Conservation (phyloP, 2,888 invertebrate species). For the Micoletzkya japonica region DNA sequence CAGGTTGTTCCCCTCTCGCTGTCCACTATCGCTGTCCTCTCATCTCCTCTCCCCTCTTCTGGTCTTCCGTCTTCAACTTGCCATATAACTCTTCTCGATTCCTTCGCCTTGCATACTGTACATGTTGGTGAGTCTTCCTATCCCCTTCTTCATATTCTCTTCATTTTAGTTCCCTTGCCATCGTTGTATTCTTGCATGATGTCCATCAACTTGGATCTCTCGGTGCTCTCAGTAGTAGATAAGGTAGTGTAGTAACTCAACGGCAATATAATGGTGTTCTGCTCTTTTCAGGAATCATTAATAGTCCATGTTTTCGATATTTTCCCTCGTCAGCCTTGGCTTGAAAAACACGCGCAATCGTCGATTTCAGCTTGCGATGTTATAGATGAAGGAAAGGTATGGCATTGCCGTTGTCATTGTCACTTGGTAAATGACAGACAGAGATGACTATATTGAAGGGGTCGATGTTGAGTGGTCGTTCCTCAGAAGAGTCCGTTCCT, state of each 20-base stretch:
- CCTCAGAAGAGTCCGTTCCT: no score
- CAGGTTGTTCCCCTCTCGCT: no score
- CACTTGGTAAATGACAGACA: no score
- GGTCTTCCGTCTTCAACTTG: no score
- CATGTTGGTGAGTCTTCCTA: background rate
- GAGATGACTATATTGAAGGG: no score
- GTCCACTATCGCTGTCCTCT: no score
- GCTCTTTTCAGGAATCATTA: background rate
- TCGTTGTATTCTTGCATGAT: background rate
- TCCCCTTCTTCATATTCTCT: background rate
- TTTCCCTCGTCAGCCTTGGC: no score
- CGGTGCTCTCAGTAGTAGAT: background rate
- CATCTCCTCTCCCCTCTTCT: no score
- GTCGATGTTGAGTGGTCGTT: no score
- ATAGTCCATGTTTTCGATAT: background rate
- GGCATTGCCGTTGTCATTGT: background rate
- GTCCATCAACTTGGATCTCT: background rate
- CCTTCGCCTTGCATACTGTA: background rate
- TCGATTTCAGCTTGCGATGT: background rate
- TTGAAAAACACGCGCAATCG: no score
- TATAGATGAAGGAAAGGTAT: background rate
- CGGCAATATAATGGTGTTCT: no score
- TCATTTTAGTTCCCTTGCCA: background rate
- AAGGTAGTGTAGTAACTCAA: background rate
- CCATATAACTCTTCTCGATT: slow-evolving; percentile 2